Percentiles rank a stretch among this genome's conserved stretches.
Conservation (phyloP, 1,140 invertebrate species). For the Bathynomus jamesi region DNA sequence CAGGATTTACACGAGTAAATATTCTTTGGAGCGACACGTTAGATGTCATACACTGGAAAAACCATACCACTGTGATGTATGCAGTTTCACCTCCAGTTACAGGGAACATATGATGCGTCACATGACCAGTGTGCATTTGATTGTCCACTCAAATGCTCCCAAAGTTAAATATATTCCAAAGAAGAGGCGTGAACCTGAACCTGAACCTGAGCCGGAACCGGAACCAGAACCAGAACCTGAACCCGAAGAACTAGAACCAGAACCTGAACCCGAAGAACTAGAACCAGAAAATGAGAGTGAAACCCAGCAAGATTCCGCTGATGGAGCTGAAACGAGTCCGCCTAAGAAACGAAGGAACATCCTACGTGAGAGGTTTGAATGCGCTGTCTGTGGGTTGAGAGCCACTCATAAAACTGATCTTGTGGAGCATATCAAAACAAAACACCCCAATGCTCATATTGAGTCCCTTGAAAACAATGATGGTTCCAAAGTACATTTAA, state of each 20-base stretch:
- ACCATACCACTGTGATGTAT: conserved; percentile 33
- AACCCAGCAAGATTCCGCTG: not conserved
- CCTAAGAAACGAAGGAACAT: conserved; percentile 31
- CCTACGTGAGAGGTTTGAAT: conserved; percentile 30
- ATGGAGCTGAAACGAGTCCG: not conserved
- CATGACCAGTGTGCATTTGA: conserved; percentile 35
- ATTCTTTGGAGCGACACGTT: conserved; percentile 32
- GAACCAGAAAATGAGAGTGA: conserved; percentile 9
- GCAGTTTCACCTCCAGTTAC: conserved; percentile 31
- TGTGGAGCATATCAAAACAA: conserved; percentile 29
- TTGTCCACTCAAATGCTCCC: conserved; percentile 34
- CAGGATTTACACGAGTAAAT: conserved; percentile 35
- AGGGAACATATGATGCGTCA: conserved; percentile 35
- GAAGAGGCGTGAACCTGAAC: conserved; percentile 18
- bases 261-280: not conserved
- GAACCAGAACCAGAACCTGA: conserved; percentile 17
- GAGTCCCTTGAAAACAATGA: conserved; percentile 33
- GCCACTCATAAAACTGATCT: conserved; percentile 35
- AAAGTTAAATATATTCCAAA: conserved; percentile 31
- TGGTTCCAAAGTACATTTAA: conserved; percentile 34
- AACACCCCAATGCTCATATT: conserved; percentile 35
- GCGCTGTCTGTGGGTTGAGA: conserved; percentile 33
- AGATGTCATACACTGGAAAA: conserved; percentile 32
- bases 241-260: too few species aligned
- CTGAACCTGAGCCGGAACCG: conserved; percentile 2